Evolutionary conservation across 2,888 invertebrate genomes (phyloP), one percentile per base, ranked within the genome.

Genomic region (Neria commutata): DNA sequence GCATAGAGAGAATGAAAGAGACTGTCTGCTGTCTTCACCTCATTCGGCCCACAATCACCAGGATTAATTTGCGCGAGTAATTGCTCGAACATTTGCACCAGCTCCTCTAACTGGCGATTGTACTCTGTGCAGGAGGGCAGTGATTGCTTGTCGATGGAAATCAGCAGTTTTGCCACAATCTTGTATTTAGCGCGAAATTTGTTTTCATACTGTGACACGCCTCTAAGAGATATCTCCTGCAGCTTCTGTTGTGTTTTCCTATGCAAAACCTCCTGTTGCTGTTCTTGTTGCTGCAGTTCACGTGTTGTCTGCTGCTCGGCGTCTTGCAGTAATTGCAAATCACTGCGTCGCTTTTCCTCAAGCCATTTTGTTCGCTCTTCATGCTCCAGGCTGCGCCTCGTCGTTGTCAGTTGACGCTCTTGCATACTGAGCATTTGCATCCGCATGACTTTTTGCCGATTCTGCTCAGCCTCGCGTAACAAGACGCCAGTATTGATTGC

Each of bases 131-230:
- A 79, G 2, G 76, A 68, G n/a, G 73, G 68, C 1, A 74, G 79
- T 16, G 75, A 67, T 17, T 83, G 79, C 51, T 84, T 84, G 54
- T 79, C 81, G 37, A 83, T 67, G 0, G 75, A 71, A 47, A 76
- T 77, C 4, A 86, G 72, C n/a, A 85, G 67, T 16, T 79, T 76
- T 2, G 81, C 81, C 48, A 89, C 85, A 60, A 84, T 83, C 77
- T 86, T 85, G 69, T 86, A 87, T 62, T 83, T 81, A n/a, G 74
- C 71, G 53, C 83, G 83, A 66, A 88, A 87, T 67, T 84, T 85
- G 1, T 83, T 81, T 64, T 88, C 86, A 64, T 85, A 85, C 45
- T 84, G 83, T 24, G 84, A 84, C 17, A 89, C 84, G 1, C 84
- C 81, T n/a, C 87, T 85, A 64, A 87, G 82, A 0, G 73, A 73